Conservation (phyloP, 2,888 invertebrate species). For the Margaritifera margaritifera region DNA sequence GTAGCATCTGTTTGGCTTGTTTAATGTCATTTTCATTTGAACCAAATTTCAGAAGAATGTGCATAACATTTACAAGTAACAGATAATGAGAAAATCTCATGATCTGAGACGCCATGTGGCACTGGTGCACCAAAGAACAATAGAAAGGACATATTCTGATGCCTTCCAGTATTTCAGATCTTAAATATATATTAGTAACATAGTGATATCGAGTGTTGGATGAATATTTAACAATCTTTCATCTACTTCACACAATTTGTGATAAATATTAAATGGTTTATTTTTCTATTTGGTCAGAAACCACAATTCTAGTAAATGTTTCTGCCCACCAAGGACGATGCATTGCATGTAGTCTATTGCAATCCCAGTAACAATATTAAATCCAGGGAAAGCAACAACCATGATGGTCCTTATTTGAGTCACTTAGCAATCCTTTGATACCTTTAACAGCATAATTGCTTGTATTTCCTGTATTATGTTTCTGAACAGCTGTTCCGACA, state of each 20-base stretch:
- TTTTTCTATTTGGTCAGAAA: constrained; percentile 13
- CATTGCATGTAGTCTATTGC: constrained; percentile 41
- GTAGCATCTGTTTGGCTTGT: constrained; percentile 16
- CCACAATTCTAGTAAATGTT: constrained; percentile 24
- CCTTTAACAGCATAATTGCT: constrained; percentile 2
- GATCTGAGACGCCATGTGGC: constrained; percentile 18
- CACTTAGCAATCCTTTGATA: too few relatives aligned
- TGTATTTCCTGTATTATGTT: neutral
- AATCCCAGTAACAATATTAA: constrained; percentile 10
- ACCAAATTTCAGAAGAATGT: constrained; percentile 17
- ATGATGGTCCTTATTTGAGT: too few relatives aligned
- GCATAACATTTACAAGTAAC: constrained; percentile 24
- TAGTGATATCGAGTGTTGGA: constrained; percentile 21
- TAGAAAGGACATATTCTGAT: constrained; percentile 30
- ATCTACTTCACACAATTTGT: constrained; percentile 13
- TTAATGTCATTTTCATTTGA: constrained; percentile 10
- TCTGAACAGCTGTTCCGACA: constrained; percentile 3
- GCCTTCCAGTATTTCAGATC: constrained; percentile 32
- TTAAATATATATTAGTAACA: constrained; percentile 23
- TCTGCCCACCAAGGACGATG: constrained; percentile 29
- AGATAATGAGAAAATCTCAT: constrained; percentile 22
- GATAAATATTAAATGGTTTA: constrained; percentile 20
- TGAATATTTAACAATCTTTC: constrained; percentile 7
- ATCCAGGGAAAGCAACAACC: constrained; percentile 2
- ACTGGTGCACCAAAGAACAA: constrained; percentile 24